These are phyloP conservation scores for Oceanodroma tethys DNA, from an alignment of 2,113 vertebrate species.

Conservation along the genomic window DNA sequence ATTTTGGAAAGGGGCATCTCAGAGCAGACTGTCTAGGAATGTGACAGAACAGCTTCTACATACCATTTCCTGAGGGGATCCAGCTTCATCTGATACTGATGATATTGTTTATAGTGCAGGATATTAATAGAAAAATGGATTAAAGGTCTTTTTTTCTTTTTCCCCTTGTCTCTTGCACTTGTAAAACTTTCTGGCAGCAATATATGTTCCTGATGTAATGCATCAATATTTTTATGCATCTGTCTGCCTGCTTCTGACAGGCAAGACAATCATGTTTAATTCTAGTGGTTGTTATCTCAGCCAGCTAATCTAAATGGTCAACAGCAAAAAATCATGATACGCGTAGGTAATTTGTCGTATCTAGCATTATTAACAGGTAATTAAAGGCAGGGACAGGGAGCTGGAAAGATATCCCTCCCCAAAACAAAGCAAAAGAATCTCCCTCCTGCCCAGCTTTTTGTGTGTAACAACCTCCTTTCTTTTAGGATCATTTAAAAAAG, in stretches of 20 bases:
- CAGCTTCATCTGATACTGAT: neutral
- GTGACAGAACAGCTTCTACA: neutral
- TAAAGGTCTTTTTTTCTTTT: neutral
- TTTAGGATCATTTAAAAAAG: neutral
- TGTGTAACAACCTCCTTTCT: neutral
- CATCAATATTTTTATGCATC: neutral
- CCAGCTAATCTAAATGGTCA: neutral
- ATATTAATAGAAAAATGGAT: neutral
- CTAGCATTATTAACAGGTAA: neutral
- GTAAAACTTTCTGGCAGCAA: neutral
- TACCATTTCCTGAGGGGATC: neutral
- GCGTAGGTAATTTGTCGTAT: neutral
- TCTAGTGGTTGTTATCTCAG: neutral
- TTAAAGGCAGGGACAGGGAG: neutral
- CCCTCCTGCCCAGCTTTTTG: neutral
- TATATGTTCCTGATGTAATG: neutral
- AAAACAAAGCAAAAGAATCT: neutral
- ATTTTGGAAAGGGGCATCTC: conserved; percentile 8
- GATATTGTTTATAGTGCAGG: neutral
- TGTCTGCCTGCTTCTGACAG: neutral
- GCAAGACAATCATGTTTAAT: neutral
- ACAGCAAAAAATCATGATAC: neutral
- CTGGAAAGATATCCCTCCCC: neutral
- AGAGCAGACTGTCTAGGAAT: neutral
- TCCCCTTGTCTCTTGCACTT: neutral